Conservation (phyloP, 2,113 vertebrate species). For the Lepus americanus region DNA sequence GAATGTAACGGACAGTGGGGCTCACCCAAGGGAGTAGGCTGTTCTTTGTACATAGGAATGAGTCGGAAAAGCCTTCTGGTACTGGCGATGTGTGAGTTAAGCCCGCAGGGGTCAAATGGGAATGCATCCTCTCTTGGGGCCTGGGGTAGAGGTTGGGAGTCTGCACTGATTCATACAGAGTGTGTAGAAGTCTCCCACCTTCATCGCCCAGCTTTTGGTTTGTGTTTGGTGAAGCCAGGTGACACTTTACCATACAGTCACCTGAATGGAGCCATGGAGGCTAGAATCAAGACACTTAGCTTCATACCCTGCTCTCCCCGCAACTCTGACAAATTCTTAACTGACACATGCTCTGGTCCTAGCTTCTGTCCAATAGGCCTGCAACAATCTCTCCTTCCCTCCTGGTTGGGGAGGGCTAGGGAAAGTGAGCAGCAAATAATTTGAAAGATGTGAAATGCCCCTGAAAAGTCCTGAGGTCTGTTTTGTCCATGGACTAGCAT, state of each 20-base stretch:
- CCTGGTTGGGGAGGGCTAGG: not conserved
- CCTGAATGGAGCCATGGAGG: not conserved
- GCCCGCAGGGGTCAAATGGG: not conserved
- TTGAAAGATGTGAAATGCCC: not conserved
- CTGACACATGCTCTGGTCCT: not conserved
- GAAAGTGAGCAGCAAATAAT: not conserved
- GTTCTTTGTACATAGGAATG: not conserved
- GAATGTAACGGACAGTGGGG: not conserved
- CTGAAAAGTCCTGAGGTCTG: not conserved
- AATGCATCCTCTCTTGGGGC: not conserved
- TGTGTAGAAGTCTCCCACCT: too few relatives aligned
- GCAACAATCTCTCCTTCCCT: not conserved
- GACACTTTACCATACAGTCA: not conserved
- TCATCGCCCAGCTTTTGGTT: not conserved
- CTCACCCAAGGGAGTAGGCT: not conserved
- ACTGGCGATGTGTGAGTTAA: not conserved
- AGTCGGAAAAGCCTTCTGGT: not conserved
- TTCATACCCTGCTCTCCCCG: not conserved
- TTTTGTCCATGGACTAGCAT: not conserved
- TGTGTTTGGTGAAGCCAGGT: conserved; percentile 10
- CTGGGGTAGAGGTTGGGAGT: not conserved
- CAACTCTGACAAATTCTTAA: not conserved
- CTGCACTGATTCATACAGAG: not conserved
- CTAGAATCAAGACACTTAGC: not conserved
- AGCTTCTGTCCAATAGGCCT: not conserved